Conservation (phyloP, 2,113 vertebrate genomes). For the Cromileptes altivelis region DNA sequence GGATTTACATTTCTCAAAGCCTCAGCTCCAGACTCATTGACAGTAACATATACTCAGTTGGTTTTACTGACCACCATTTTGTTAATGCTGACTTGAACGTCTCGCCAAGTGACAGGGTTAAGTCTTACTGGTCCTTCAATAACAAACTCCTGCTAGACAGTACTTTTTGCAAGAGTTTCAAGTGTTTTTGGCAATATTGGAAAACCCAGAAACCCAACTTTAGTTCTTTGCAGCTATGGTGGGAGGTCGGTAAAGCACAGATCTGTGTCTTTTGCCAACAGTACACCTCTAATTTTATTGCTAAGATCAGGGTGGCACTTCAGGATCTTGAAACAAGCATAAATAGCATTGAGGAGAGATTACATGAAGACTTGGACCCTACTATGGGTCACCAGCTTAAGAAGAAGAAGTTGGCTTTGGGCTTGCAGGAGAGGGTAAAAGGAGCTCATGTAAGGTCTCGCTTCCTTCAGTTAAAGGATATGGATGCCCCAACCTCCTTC, state of each 20-base stretch:
- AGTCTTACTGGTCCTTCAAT: too few relatives aligned
- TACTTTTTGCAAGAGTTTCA: too few relatives aligned
- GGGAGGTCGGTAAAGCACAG: too few relatives aligned
- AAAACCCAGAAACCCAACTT: too few relatives aligned
- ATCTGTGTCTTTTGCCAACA: too few relatives aligned
- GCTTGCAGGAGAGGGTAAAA: neutral
- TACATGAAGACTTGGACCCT: neutral
- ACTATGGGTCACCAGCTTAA: neutral
- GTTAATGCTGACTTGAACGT: too few relatives aligned
- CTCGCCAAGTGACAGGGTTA: neutral
- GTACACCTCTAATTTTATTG: too few relatives aligned
- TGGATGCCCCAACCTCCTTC: neutral
- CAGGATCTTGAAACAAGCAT: neutral
- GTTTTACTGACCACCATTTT: neutral
- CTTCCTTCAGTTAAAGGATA: neutral
- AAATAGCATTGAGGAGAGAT: neutral
- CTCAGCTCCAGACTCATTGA: neutral
- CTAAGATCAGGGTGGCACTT: neutral
- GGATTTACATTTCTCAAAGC: neutral
- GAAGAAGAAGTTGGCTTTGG: neutral
- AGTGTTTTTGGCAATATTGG: too few relatives aligned
- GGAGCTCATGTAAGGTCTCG: neutral
- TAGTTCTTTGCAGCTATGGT: too few relatives aligned
- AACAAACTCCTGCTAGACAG: too few relatives aligned
- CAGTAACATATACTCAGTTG: neutral